Conservation (phyloP, 2,113 vertebrate genomes). For the Podocnemis expansa region DNA sequence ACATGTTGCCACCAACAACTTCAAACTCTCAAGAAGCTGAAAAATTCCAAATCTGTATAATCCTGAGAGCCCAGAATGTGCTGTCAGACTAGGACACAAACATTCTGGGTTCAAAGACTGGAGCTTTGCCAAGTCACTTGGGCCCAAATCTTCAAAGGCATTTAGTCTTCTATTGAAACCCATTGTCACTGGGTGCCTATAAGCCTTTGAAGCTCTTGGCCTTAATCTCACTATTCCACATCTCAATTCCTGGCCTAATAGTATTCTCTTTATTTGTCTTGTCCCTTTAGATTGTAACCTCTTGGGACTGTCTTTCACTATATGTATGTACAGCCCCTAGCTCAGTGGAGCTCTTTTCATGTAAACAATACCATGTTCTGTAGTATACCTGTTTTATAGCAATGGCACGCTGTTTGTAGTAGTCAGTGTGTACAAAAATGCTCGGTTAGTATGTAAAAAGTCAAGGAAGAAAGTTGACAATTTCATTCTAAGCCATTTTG, state of each 20-base stretch:
- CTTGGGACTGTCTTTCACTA: no score
- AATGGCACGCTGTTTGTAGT: neutral
- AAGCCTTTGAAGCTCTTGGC: neutral
- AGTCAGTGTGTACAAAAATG: neutral
- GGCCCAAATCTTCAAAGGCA: neutral
- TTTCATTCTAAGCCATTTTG: neutral
- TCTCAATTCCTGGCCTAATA: neutral
- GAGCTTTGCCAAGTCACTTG: neutral
- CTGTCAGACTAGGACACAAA: accelerated
- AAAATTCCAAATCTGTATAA: neutral
- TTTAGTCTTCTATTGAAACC: neutral
- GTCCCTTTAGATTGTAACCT: neutral
- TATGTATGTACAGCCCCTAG: no score
- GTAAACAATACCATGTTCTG: neutral
- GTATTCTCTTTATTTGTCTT: no score
- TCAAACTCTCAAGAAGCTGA: neutral
- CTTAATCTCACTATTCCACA: neutral
- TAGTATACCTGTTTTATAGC: neutral
- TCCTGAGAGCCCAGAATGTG: neutral
- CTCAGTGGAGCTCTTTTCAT: neutral
- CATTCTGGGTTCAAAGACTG: no score
- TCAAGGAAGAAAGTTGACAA: neutral
- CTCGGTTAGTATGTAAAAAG: neutral
- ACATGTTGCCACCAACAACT: neutral
- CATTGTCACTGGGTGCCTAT: neutral